Percentiles rank a stretch among this genome's conserved stretches.
These are phyloP conservation scores for Psilopogon haemacephalus DNA, from an alignment of 2,113 vertebrate genomes.

Conservation along the genomic window DNA sequence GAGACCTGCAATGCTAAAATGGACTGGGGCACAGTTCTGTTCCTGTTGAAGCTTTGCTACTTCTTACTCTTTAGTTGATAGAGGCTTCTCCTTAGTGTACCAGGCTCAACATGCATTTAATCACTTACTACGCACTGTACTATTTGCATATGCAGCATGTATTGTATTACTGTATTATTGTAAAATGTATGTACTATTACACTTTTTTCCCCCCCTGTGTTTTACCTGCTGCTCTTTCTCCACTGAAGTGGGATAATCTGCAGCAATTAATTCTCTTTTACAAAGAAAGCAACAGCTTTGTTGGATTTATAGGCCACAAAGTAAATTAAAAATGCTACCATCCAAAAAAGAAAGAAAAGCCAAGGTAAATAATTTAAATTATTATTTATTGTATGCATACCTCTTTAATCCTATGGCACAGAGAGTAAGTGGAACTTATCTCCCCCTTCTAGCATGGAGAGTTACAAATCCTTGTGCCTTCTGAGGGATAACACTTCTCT, in stretches of 20 bases:
- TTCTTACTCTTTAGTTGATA: background rate
- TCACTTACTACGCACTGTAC: background rate
- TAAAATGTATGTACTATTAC: background rate
- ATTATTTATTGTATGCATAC: background rate
- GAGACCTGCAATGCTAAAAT: background rate
- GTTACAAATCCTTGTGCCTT: background rate
- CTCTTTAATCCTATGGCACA: background rate
- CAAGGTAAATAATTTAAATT: background rate
- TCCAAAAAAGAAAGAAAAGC: background rate
- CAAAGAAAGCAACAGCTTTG: background rate
- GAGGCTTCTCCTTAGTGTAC: background rate
- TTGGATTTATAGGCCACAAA: background rate
- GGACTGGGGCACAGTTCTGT: background rate
- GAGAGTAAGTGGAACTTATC: background rate
- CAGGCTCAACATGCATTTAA: background rate
- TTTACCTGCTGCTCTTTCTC: background rate
- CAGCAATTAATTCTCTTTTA: background rate
- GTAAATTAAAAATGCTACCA: background rate
- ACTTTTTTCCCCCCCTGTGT: background rate
- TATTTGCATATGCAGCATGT: background rate
- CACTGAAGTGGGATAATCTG: background rate
- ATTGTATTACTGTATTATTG: background rate
- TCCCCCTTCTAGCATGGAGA: background rate
- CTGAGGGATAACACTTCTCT: background rate
- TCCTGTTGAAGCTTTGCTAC: background rate